Base-by-base conservation (phyloP, 1,140 invertebrate species). In the Colletes gigas region DNA sequence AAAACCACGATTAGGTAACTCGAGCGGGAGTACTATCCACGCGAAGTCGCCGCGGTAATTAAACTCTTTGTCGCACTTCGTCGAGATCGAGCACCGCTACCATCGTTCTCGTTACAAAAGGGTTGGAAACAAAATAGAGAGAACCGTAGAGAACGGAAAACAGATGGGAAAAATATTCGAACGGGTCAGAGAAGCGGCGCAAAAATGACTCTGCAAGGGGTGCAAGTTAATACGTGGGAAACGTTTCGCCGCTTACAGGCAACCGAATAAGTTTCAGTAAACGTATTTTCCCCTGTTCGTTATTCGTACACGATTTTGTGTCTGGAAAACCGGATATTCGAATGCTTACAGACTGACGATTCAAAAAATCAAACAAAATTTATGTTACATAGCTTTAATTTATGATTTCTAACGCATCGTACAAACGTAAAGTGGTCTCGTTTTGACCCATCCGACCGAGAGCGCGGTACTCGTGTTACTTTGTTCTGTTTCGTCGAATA, bases 51-150 rank as follows among this genome's bases (percentile, higher is more conserved):
- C 63, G 21, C 55, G 55, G 54, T 80, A 75, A 80, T 80, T 80
- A 80, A 80, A 80, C 71, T 21, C 78, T 80, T 80, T 80, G 78
- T 75, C 76, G 68, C 69, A 54, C 47, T 63, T 71, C 44, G 68
- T 70, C 62, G 62, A 15, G 63, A 52, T 75, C 78, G 72, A 73
- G 55, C 60, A n/a, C 14, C 19, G n/a, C n/a, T 67, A 41, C 55
- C 59, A 17, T 67, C 14, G 47, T n/a, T 7, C 44, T 59, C 60
- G 54, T 21, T 62, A 30, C 50, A 8, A n/a, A 59, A 65, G 17
- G 19, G 14, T 8, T 19, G 14, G 30, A 57, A 65, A 52, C 4
- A 60, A 39, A 44, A 60, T 19, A 44, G 14, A 12, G 14, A 39
- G 44, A 68, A 17, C 14, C 59, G 50, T 14, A 39, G 41, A 50